Percentiles rank a stretch among this genome's conserved stretches.
These are phyloP conservation scores for Zygogramma bicolorata DNA, from an alignment of 2,888 invertebrate genomes.

Conservation along the genomic window DNA sequence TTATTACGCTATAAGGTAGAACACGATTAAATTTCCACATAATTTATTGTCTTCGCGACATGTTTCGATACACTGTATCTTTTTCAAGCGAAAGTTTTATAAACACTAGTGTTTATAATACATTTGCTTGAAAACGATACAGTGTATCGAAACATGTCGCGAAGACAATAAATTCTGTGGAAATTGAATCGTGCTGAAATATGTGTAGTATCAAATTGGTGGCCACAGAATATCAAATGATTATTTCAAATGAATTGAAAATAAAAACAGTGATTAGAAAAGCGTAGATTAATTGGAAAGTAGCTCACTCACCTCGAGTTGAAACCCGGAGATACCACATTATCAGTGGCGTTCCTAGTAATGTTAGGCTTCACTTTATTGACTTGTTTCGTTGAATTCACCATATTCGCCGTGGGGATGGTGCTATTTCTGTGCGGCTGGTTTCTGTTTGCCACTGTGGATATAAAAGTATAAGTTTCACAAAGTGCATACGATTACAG, in stretches of 20 bases:
- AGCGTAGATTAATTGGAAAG: not conserved
- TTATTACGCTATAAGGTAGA: too few relatives aligned
- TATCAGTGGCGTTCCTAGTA: constrained; percentile 81
- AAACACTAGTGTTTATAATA: too few relatives aligned
- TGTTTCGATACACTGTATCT: too few relatives aligned
- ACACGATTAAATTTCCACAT: too few relatives aligned
- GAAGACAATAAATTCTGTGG: too few relatives aligned
- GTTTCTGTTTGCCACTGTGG: constrained; percentile 83
- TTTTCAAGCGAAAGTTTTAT: too few relatives aligned
- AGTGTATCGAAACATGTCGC: too few relatives aligned
- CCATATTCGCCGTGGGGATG: constrained; percentile 75
- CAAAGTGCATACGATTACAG: not conserved
- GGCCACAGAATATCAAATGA: too few relatives aligned
- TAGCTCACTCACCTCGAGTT: constrained; percentile 71
- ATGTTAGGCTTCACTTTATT: constrained; percentile 92
- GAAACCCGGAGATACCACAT: constrained; percentile 77
- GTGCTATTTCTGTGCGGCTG: constrained; percentile 76
- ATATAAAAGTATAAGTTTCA: constrained; percentile 29
- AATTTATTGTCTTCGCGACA: too few relatives aligned
- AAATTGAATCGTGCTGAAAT: too few relatives aligned
- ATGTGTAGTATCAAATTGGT: too few relatives aligned
- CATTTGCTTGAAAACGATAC: too few relatives aligned
- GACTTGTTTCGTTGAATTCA: constrained; percentile 86
- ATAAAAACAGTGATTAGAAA: not conserved
- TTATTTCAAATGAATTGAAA: not conserved